phyloP scores from a whole-genome alignment of 2,113 vertebrate genomes.

The Herpetotheres cachinnans region DNA sequence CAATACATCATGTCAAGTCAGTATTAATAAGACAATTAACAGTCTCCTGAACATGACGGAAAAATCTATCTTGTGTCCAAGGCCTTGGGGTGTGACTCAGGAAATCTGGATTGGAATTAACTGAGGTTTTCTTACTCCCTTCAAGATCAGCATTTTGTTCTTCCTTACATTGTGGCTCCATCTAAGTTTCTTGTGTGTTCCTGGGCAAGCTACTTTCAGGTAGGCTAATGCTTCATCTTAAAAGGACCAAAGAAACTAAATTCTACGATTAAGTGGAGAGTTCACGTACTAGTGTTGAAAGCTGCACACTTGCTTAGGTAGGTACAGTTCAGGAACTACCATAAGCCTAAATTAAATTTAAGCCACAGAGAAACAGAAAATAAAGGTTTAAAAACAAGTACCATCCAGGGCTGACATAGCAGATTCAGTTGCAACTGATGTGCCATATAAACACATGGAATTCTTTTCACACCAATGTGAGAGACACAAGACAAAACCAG shows the following conservation, averaged over 20 bases:
- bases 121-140: not conserved
- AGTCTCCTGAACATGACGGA: not conserved
- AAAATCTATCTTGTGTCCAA: not conserved
- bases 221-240: not conserved
- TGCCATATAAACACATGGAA: slow-evolving; percentile 85
- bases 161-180: not conserved
- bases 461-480: slow-evolving; percentile 66
- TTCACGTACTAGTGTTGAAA: not conserved
- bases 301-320: not conserved
- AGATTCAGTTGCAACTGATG: slow-evolving; percentile 81
- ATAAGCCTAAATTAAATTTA: not conserved
- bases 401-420: slow-evolving; percentile 88
- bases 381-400: slow-evolving; percentile 58
- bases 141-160: not conserved
- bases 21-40: not conserved
- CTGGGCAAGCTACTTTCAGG: not conserved
- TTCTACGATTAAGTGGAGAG: not conserved
- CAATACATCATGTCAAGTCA: rapidly evolving
- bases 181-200: not conserved
- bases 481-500: slow-evolving; percentile 89
- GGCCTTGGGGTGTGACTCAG: not conserved
- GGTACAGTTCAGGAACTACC: not conserved
- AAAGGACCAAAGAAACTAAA: not conserved
- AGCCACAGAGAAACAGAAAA: not conserved
- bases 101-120: not conserved